These are phyloP conservation scores for Ophthalmolycus amberensis DNA, from an alignment of 2,113 vertebrate genomes.

Conservation along the genomic window DNA sequence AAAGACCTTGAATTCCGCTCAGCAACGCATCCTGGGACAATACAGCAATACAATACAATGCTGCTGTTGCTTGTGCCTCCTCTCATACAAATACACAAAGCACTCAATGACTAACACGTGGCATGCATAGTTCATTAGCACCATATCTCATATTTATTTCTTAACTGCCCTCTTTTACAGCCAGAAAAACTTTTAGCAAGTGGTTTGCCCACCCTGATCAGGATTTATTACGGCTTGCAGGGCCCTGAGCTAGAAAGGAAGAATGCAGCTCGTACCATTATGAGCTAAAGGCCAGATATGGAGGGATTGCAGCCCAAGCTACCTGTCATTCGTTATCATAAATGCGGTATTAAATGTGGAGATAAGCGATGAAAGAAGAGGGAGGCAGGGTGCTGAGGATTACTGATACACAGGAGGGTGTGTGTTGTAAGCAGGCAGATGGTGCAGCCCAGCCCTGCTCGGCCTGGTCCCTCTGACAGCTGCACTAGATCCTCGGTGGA, in stretches of 20 bases:
- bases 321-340: constrained; percentile 81
- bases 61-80: neutral
- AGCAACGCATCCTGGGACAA: constrained; percentile 3
- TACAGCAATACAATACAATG: constrained; percentile 22
- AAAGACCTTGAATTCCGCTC: constrained; percentile 23
- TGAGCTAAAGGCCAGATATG: constrained; percentile 71
- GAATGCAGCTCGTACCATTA: constrained; percentile 76
- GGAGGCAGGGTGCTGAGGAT: constrained; percentile 74
- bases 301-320: constrained; percentile 61
- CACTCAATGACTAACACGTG: constrained; percentile 16
- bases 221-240: constrained; percentile 54
- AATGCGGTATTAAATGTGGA: constrained; percentile 77
- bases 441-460: constrained; percentile 58
- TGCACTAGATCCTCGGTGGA: constrained; percentile 68
- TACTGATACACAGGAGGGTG: constrained; percentile 65
- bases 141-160: constrained; percentile 39
- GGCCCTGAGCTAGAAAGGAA: constrained; percentile 44
- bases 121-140: constrained; percentile 22
- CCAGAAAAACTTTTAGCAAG: constrained; percentile 61
- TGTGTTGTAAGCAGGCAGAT: constrained; percentile 75
- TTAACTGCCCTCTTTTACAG: constrained; percentile 24
- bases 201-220: constrained; percentile 57
- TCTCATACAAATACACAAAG: constrained; percentile 26
- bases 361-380: constrained; percentile 80
- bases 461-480: constrained; percentile 72